Conservation (phyloP, 2,888 invertebrate species). For the Cryptophagus acutangulus region DNA sequence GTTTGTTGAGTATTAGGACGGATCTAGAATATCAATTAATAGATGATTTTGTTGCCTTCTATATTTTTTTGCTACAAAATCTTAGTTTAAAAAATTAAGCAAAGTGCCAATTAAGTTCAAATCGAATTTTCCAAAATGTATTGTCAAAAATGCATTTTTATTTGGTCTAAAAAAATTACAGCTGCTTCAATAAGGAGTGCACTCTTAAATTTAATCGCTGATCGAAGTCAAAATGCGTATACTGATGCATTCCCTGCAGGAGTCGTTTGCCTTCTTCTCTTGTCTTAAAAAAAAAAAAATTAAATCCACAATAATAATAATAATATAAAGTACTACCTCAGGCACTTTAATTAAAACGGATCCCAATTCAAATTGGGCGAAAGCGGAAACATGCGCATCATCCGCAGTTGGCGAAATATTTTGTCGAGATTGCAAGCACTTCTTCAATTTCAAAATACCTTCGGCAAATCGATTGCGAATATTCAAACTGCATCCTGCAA, state of each 20-base stretch:
- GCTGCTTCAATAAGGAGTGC: slow-evolving; percentile 51
- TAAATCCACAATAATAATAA: neutral
- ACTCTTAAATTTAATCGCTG: slow-evolving; percentile 59
- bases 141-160: no score
- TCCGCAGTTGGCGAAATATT: slow-evolving; percentile 32
- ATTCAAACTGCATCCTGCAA: slow-evolving; percentile 51
- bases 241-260: slow-evolving; percentile 52
- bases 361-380: slow-evolving; percentile 61
- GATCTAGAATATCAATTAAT: no score
- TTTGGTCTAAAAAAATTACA: no score
- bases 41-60: no score
- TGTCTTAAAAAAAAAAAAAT: slow-evolving; percentile 43
- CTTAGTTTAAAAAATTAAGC: no score
- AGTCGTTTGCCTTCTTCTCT: slow-evolving; percentile 52
- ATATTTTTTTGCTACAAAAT: no score
- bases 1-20: no score
- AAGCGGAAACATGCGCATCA: slow-evolving; percentile 59
- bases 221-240: slow-evolving; percentile 64
- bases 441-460: slow-evolving; percentile 43
- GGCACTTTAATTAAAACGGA: slow-evolving; percentile 46
- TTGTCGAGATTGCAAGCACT: slow-evolving; percentile 41
- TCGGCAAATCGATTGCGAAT: slow-evolving; percentile 45
- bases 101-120: no score
- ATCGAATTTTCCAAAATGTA: no score
- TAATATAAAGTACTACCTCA: slow-evolving; percentile 27